Percentiles rank a stretch among this genome's conserved stretches.
phyloP scores from a whole-genome alignment of 2,888 invertebrate genomes.

The Chrysopilus asiliformis region DNA sequence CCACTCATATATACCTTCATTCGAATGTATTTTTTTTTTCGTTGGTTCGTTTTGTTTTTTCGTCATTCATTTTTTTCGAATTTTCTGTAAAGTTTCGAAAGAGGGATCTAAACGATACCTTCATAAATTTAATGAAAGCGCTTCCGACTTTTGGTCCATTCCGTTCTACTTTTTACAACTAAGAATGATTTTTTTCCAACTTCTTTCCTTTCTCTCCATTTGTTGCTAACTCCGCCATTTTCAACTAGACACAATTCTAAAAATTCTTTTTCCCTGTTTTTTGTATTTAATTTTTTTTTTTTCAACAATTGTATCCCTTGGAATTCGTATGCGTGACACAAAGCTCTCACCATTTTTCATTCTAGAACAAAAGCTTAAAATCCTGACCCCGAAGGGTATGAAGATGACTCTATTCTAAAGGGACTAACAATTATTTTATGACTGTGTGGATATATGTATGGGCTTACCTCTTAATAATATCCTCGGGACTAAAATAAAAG shows the following conservation, averaged over 20 bases:
- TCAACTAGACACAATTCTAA: neutral
- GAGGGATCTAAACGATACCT: neutral
- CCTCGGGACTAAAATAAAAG: no score
- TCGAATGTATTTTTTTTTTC: no score
- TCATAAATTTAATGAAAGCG: neutral
- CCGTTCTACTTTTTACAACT: no score
- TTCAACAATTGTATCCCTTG: conserved; percentile 2
- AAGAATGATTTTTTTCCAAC: neutral
- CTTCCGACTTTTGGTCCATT: neutral
- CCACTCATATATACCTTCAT: no score
- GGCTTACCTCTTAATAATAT: no score
- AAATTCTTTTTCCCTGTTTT: neutral
- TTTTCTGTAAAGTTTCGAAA: no score
- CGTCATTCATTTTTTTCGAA: no score
- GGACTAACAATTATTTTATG: neutral
- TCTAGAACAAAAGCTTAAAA: conserved; percentile 7
- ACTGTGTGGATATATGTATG: neutral
- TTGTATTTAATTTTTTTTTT: conserved; percentile 2
- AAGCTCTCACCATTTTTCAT: conserved; percentile 11
- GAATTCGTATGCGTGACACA: conserved; percentile 11
- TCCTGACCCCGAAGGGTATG: conserved; percentile 1
- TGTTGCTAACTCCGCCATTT: no score
- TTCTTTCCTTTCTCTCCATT: neutral
- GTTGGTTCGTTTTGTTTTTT: neutral
- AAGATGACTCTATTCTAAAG: conserved; percentile 2